Base-by-base conservation (phyloP, 1,140 invertebrate genomes). In the Venturia canescens region DNA sequence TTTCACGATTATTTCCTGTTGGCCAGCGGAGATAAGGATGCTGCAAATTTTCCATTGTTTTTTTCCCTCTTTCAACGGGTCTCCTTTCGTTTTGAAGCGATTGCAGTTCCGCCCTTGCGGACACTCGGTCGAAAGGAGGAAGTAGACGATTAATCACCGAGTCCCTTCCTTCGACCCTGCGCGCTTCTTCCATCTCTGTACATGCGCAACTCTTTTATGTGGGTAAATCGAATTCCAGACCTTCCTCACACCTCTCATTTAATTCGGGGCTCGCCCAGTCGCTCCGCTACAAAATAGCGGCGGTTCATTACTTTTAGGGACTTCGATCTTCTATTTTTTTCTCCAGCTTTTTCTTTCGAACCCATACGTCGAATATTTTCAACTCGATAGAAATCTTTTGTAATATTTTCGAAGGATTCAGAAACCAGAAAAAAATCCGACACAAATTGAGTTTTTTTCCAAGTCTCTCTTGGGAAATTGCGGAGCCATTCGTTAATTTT, bases 101-200 rank as follows among this genome's bases (percentile, higher is more conserved):
- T 48, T 72, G 70, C 23, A 72, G 70, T 72, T 72, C 38, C 70
- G 70, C 70, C 70, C 70, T 18, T n/a, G 38, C 38, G 16, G n/a
- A n/a, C n/a, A 72, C 21, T 21, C 21, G 3, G 53, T 57, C 70
- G 70, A 34, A 38, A 44, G 70, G 38, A 50, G 70, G 70, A 72
- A 72, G 70, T 48, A 21, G 70, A 50, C 70, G 70, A 72, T 72
- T 72, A 72, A 72, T 72, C 70, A 72, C n/a, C 31, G 26, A 70
- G 70, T 50, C 70, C 70, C 70, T 72, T 48, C 70, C 70, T 72
- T 48, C 18, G 70, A 72, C 70, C 38, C 38, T 48, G 50, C 21
- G 21, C 18, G 21, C 5, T 21, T 21, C 38, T 38, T 3, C 7
- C 38, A 13, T 48, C 23, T 34, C 13, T 72, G 50, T 72, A 72